Conservation (phyloP, 1,140 invertebrate genomes). For the Cydia splendana region DNA sequence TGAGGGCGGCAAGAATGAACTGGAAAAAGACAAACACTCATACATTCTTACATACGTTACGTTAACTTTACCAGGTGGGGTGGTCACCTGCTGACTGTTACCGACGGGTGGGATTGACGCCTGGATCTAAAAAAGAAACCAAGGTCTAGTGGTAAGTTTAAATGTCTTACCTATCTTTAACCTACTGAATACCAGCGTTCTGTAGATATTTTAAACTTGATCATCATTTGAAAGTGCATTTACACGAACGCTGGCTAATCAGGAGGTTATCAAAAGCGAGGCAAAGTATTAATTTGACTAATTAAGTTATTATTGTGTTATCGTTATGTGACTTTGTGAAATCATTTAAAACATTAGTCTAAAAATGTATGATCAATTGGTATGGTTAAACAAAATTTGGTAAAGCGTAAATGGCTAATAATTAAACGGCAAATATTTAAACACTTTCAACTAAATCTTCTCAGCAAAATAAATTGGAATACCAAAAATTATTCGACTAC, state of each 20-base stretch:
- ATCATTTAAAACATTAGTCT: too few relatives aligned
- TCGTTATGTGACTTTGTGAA: too few relatives aligned
- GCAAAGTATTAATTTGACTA: not conserved
- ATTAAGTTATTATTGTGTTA: not conserved
- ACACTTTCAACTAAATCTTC: too few relatives aligned
- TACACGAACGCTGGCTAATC: not conserved
- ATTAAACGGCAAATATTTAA: too few relatives aligned
- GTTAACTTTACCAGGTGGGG: constrained; percentile 9
- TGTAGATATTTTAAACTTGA: not conserved
- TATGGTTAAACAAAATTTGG: too few relatives aligned
- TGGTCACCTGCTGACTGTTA: constrained; percentile 18
- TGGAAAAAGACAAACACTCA: constrained; percentile 41
- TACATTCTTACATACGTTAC: not conserved
- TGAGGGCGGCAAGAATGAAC: constrained; percentile 61
- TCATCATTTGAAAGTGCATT: not conserved
- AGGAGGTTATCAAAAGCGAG: not conserved
- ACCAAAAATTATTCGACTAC: not conserved
- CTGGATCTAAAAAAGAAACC: constrained; percentile 31
- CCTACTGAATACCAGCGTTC: constrained; percentile 2
- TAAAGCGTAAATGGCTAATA: too few relatives aligned
- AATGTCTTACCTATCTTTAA: not conserved
- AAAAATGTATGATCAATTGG: too few relatives aligned
- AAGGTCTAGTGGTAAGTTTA: constrained; percentile 14
- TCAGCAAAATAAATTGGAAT: too few relatives aligned
- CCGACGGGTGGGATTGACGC: not conserved